phyloP scores from a whole-genome alignment of 1,140 invertebrate genomes.

The Drosophila novamexicana region DNA sequence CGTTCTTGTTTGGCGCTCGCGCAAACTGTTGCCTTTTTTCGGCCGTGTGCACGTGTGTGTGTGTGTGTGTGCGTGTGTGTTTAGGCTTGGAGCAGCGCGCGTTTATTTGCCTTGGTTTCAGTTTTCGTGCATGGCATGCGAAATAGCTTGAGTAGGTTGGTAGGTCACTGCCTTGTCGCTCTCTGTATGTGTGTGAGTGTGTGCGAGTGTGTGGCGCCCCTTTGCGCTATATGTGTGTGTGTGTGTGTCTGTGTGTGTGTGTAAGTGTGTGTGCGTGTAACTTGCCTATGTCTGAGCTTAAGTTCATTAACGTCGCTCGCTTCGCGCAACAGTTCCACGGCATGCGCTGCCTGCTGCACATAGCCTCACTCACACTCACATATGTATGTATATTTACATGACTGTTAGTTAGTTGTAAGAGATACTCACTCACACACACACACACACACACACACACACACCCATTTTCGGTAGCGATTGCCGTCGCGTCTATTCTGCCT shows the following conservation, averaged over 20 bases:
- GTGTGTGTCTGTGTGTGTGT: slow-evolving; percentile 28
- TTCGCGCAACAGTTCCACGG: slow-evolving; percentile 69
- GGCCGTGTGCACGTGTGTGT: not conserved
- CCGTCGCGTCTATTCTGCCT: slow-evolving; percentile 32
- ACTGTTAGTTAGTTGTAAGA: slow-evolving; percentile 50
- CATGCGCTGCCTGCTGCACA: slow-evolving; percentile 29
- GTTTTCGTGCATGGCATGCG: slow-evolving; percentile 46
- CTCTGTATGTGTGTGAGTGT: slow-evolving; percentile 17
- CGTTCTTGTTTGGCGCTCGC: slow-evolving; percentile 39
- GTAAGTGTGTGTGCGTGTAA: slow-evolving; percentile 14
- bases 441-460: not conserved
- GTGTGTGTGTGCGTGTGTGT: slow-evolving; percentile 12
- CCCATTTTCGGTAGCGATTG: slow-evolving; percentile 38
- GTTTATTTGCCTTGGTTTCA: slow-evolving; percentile 44
- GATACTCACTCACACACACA: slow-evolving; percentile 19
- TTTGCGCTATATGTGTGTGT: slow-evolving; percentile 16
- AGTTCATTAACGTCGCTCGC: slow-evolving; percentile 70
- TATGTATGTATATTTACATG: slow-evolving; percentile 2
- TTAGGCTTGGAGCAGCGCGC: slow-evolving; percentile 10
- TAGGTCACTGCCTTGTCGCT: slow-evolving; percentile 66
- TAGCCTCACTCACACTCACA: slow-evolving; percentile 1
- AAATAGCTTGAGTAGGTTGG: slow-evolving; percentile 67
- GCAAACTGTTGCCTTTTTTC: slow-evolving; percentile 68
- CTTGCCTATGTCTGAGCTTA: slow-evolving; percentile 60
- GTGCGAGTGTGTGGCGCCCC: slow-evolving; percentile 25